These are phyloP conservation scores for Hippolais icterina DNA, from an alignment of 2,113 vertebrate genomes.

Conservation along the genomic window DNA sequence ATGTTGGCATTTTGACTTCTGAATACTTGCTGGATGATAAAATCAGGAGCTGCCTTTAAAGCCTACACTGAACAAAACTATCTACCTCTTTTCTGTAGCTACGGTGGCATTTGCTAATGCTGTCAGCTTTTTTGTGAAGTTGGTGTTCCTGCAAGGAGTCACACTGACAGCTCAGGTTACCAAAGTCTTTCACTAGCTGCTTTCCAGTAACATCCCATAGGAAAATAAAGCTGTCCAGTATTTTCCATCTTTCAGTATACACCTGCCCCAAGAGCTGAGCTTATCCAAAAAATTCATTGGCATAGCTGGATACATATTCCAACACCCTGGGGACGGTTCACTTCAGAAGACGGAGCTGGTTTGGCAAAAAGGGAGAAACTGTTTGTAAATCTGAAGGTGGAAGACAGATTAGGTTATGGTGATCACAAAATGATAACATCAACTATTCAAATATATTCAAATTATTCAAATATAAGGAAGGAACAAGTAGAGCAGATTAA, in stretches of 20 bases:
- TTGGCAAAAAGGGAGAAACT: not conserved
- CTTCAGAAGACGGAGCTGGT: not conserved
- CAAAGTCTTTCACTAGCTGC: not conserved
- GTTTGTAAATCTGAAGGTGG: not conserved
- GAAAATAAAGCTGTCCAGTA: not conserved
- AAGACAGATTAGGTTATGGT: not conserved
- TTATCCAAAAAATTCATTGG: not conserved
- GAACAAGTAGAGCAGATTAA: not conserved
- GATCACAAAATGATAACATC: not conserved
- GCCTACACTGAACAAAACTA: not conserved
- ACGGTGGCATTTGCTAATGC: not conserved
- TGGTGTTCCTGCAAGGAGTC: not conserved
- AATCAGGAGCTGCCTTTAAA: not conserved
- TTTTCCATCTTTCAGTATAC: not conserved
- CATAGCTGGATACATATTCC: not conserved
- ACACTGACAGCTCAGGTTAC: not conserved
- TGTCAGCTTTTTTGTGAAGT: not conserved
- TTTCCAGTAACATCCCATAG: not conserved
- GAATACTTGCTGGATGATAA: not conserved
- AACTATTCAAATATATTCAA: not conserved
- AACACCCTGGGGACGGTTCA: fast-evolving
- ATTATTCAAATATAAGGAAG: not conserved
- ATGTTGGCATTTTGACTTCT: not conserved
- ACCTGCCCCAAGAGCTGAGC: not conserved
- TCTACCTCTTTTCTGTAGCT: not conserved